Conservation (phyloP, 2,797 vertebrate species). For the Anas georgica region DNA sequence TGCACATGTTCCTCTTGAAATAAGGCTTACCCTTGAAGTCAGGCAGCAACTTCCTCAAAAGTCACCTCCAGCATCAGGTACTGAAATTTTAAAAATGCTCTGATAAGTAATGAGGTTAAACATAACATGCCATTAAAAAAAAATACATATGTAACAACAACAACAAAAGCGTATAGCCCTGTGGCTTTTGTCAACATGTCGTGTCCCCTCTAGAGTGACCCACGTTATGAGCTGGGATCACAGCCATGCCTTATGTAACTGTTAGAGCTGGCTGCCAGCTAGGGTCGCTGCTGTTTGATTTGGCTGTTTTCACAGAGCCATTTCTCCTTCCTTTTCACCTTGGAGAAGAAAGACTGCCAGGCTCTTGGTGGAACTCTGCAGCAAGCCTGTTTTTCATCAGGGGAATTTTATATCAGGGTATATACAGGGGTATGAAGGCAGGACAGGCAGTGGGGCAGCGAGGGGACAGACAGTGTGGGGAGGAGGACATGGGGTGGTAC, state of each 20-base stretch:
- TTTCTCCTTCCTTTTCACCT: slow-evolving; percentile 54
- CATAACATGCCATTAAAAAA: not conserved
- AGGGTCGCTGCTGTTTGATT: not conserved
- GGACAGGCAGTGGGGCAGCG: fast-evolving
- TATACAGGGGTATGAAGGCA: not conserved
- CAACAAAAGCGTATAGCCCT: not conserved
- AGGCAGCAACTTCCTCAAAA: not conserved
- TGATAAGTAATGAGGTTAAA: not conserved
- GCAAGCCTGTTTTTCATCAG: not conserved
- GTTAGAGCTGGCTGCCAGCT: not conserved
- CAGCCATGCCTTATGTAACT: not conserved
- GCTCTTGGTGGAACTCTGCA: not conserved
- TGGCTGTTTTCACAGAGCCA: not conserved
- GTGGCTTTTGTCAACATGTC: not conserved
- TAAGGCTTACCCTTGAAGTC: not conserved
- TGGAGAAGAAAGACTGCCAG: not conserved
- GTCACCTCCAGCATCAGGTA: not conserved
- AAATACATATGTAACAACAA: too few species aligned
- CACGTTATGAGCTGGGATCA: not conserved
- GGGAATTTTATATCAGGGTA: not conserved
- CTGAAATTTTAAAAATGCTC: not conserved
- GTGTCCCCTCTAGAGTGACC: not conserved
- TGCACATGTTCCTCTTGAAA: fast-evolving
- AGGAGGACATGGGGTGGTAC: not conserved
- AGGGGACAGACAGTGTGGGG: not conserved